Conservation (phyloP, 2,797 vertebrate species). For the Carcharodon carcharias region DNA sequence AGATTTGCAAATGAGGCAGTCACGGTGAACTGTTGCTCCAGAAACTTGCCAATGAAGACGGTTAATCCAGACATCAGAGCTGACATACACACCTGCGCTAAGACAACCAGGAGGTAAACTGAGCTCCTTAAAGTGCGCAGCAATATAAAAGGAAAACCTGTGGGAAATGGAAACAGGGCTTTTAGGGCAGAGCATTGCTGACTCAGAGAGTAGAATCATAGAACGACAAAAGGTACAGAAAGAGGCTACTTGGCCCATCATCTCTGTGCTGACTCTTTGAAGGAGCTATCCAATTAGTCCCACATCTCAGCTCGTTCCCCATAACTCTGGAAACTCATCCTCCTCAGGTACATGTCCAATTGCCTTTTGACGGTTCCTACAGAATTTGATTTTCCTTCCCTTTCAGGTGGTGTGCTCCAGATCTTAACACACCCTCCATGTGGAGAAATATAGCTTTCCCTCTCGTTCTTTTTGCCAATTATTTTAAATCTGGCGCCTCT, state of each 20-base stretch:
- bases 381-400: too few species aligned
- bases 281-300: too few species aligned
- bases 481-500: too few species aligned
- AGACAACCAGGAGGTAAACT: constrained; percentile 74
- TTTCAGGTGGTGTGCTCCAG: too few species aligned
- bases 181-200: neutral
- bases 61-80: constrained; percentile 74
- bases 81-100: constrained; percentile 75
- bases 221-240: neutral
- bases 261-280: too few species aligned
- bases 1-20: constrained; percentile 69
- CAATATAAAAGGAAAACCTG: constrained; percentile 77
- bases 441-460: too few species aligned
- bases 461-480: too few species aligned
- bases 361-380: neutral
- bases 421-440: too few species aligned
- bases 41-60: constrained; percentile 88
- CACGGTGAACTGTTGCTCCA: constrained; percentile 79
- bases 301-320: neutral
- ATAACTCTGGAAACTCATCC: too few species aligned
- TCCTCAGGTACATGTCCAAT: neutral
- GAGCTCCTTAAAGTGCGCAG: constrained; percentile 70
- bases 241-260: too few species aligned
- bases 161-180: constrained; percentile 5
- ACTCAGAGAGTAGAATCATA: neutral